Evolutionary conservation across 92 coral and sea anemone genomes (phyloP).

Genomic region (Epizoanthus rinbou): DNA sequence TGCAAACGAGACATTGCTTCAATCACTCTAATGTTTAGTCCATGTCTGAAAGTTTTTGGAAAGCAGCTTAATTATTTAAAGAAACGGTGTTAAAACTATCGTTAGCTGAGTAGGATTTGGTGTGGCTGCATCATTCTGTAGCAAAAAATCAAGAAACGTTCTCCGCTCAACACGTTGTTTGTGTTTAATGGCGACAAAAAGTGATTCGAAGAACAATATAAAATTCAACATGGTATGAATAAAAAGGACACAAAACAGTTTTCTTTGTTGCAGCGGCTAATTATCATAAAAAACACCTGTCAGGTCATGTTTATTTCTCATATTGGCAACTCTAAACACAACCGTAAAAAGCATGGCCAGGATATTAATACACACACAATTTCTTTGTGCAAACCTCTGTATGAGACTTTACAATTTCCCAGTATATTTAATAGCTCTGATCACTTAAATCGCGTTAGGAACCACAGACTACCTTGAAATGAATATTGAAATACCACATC

Average conservation of each 20-base stretch:
- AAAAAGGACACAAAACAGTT: slow-evolving; percentile 8
- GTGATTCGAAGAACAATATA: slow-evolving; percentile 8
- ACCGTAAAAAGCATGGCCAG: slow-evolving; percentile 40
- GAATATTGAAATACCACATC: slow-evolving; percentile 14
- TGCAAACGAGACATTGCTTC: neutral
- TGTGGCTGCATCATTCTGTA: neutral
- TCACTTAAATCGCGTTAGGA: slow-evolving; percentile 42
- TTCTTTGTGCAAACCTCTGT: slow-evolving; percentile 17
- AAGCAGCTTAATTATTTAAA: slow-evolving; percentile 19
- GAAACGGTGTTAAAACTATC: neutral
- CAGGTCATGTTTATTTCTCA: slow-evolving; percentile 71
- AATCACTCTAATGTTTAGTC: neutral
- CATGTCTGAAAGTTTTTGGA: neutral
- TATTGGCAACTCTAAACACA: slow-evolving; percentile 68
- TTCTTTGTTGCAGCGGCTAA: slow-evolving; percentile 48
- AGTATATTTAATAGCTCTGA: slow-evolving; percentile 21
- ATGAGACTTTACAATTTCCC: slow-evolving; percentile 20
- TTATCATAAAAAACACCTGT: slow-evolving; percentile 88
- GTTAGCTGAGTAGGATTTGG: neutral
- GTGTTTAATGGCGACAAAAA: neutral
- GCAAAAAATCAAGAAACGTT: neutral
- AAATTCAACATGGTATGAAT: slow-evolving; percentile 8
- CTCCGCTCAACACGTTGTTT: slow-evolving; percentile 2
- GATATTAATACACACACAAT: slow-evolving; percentile 31
- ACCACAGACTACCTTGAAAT: slow-evolving; percentile 4